These are phyloP conservation scores for Struthidea cinerea DNA, from an alignment of 2,113 vertebrate genomes.

Conservation along the genomic window DNA sequence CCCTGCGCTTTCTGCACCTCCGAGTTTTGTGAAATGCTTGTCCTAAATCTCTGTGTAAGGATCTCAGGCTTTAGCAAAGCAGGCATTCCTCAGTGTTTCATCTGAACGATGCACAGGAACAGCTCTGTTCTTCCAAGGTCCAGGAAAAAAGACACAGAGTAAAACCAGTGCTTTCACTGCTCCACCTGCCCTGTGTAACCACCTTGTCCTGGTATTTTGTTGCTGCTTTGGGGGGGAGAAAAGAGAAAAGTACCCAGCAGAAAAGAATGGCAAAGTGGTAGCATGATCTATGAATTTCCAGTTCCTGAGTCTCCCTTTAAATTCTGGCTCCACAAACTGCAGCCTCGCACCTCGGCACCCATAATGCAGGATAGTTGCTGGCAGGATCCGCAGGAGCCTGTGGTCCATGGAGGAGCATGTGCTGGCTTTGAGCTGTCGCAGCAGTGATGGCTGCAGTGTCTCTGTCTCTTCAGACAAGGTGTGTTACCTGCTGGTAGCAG, in stretches of 20 bases:
- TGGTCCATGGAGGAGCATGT: accelerated
- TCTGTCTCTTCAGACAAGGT: neutral
- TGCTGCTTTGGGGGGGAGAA: neutral
- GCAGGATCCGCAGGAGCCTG: neutral
- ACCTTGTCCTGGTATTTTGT: neutral
- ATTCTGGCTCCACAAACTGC: neutral
- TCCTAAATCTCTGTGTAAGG: neutral
- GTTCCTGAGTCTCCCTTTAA: neutral
- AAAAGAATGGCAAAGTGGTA: neutral
- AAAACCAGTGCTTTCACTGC: neutral
- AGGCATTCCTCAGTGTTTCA: neutral
- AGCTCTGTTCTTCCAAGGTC: neutral
- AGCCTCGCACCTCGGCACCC: accelerated
- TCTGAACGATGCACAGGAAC: neutral
- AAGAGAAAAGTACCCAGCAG: neutral
- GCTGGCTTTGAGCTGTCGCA: neutral
- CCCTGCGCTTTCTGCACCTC: neutral
- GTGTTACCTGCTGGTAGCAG: too few species aligned
- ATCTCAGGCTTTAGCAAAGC: neutral
- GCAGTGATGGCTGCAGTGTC: neutral
- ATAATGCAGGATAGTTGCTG: neutral
- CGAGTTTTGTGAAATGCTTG: neutral
- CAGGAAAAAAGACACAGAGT: neutral
- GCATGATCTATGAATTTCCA: neutral
- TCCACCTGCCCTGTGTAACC: neutral